A percentile compares a stretch with the other conserved stretches of the same genome.
These are phyloP conservation scores for Podarcis siculus DNA, from an alignment of 2,797 vertebrate species.

Conservation along the genomic window DNA sequence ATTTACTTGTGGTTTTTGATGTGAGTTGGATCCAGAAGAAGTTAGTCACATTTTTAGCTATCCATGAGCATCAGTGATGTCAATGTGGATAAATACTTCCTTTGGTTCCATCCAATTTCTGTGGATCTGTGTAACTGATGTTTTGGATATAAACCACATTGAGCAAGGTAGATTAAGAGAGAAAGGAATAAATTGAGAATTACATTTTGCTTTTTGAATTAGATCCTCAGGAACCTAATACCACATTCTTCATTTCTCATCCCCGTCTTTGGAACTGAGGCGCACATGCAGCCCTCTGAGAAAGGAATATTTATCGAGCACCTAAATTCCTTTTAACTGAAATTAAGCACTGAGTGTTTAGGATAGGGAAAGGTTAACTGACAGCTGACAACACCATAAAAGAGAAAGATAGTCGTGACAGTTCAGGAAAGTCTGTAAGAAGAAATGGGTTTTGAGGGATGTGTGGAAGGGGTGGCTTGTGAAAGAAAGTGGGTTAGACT, in stretches of 20 bases:
- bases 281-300: background rate
- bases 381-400: background rate
- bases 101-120: background rate
- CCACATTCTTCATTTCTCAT: background rate
- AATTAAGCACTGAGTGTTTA: background rate
- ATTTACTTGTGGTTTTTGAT: background rate
- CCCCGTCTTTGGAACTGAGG: background rate
- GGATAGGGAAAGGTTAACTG: background rate
- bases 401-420: background rate
- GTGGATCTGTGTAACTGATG: background rate
- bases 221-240: background rate
- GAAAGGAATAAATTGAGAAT: background rate
- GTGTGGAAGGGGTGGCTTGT: background rate
- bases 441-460: background rate
- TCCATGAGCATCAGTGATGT: background rate
- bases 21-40: background rate
- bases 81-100: background rate
- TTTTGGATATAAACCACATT: background rate
- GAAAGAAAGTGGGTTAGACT: conserved; percentile 1
- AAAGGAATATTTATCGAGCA: background rate
- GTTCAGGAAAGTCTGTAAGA: background rate
- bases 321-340: background rate
- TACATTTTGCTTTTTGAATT: background rate
- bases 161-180: background rate
- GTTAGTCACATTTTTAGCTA: background rate